phyloP scores from a whole-genome alignment of 2,888 invertebrate genomes.

The Eucera pruinosa region DNA sequence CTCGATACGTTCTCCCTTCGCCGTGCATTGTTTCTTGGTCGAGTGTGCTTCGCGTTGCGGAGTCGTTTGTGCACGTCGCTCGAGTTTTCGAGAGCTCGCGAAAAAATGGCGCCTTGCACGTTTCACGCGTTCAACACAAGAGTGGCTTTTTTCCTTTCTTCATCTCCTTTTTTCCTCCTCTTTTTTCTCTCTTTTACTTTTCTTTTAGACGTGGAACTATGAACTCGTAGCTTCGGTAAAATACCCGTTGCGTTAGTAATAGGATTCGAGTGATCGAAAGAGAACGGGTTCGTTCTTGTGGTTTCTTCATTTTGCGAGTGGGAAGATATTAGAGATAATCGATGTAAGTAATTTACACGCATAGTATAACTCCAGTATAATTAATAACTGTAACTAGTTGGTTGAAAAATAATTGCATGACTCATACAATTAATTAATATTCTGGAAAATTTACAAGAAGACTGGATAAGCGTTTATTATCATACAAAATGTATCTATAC shows the following conservation, averaged over 20 bases:
- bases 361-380: too few species aligned
- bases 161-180: not conserved
- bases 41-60: constrained; percentile 49
- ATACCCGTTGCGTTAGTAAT: not conserved
- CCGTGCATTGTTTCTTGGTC: constrained; percentile 40
- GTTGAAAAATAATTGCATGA: too few species aligned
- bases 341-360: not conserved
- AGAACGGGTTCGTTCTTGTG: not conserved
- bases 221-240: not conserved
- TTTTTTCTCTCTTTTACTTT: not conserved
- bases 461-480: too few species aligned
- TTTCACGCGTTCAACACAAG: not conserved
- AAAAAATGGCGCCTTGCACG: constrained; percentile 36
- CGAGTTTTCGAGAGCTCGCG: constrained; percentile 9
- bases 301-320: too few species aligned
- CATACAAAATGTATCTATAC: too few species aligned
- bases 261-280: not conserved
- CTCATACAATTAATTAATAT: too few species aligned
- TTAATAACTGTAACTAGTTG: too few species aligned
- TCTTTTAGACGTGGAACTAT: not conserved
- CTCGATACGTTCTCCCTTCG: constrained; percentile 22
- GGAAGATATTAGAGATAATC: too few species aligned
- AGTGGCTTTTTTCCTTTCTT: not conserved
- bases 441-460: too few species aligned
- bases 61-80: constrained; percentile 34